These are phyloP conservation scores for Ctena decussata DNA, from an alignment of 2,888 invertebrate genomes.

Conservation along the genomic window DNA sequence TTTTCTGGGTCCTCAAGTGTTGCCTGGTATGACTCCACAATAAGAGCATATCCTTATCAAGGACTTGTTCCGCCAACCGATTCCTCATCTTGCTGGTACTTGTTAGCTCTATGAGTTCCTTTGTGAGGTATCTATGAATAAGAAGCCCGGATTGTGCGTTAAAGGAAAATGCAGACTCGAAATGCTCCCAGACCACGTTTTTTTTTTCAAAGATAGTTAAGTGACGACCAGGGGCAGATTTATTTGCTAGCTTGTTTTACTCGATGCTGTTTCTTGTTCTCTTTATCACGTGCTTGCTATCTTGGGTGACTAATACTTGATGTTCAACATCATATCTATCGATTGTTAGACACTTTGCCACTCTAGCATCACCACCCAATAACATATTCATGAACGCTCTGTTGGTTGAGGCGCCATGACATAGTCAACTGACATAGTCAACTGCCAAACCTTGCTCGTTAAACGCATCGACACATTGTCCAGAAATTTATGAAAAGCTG, in stretches of 20 bases:
- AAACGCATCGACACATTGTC: constrained; percentile 50
- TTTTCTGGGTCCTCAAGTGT: constrained; percentile 34
- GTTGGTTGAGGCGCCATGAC: constrained; percentile 62
- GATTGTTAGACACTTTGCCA: background rate
- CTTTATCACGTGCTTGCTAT: constrained; percentile 32
- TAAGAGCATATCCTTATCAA: constrained; percentile 52
- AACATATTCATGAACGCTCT: constrained; percentile 45
- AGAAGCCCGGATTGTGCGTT: constrained; percentile 44
- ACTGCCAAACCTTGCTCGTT: constrained; percentile 46
- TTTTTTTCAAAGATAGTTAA: background rate
- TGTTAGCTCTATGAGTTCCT: constrained; percentile 41
- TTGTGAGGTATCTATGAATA: constrained; percentile 43
- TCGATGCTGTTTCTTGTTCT: constrained; percentile 50
- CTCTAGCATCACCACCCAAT: constrained; percentile 12
- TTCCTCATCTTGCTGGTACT: constrained; percentile 50
- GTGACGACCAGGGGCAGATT: constrained; percentile 24
- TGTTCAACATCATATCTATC: constrained; percentile 14
- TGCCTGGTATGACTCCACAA: constrained; percentile 43
- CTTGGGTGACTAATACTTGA: constrained; percentile 23
- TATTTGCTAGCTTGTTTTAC: constrained; percentile 23
- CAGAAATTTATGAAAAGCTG: constrained; percentile 38
- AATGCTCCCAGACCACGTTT: constrained; percentile 56
- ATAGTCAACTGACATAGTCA: constrained; percentile 63
- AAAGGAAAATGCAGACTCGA: constrained; percentile 20
- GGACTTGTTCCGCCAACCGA: constrained; percentile 40